phyloP scores from a whole-genome alignment of 2,888 invertebrate genomes.

The Drosophila heteroneura region DNA sequence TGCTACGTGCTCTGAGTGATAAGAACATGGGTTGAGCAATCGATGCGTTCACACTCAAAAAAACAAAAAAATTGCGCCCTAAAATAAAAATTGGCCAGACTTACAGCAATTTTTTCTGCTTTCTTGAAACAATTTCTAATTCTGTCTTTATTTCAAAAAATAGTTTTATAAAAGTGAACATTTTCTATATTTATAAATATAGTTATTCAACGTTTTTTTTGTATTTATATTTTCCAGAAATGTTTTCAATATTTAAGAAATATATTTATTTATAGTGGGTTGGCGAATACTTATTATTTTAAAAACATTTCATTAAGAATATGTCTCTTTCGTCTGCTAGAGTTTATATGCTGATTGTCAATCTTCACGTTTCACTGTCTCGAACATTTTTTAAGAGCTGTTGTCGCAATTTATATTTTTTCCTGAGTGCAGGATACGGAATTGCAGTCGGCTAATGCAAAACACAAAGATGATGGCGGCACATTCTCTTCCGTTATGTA shows the following conservation, averaged over 20 bases:
- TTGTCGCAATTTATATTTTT: background rate
- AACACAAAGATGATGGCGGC: constrained; percentile 24
- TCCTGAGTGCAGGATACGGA: constrained; percentile 24
- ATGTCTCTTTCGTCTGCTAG: background rate
- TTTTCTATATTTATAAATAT: background rate
- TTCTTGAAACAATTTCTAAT: background rate
- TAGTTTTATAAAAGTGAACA: background rate
- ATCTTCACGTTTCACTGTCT: background rate
- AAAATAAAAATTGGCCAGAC: background rate
- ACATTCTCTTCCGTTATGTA: constrained; percentile 27
- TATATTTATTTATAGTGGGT: background rate
- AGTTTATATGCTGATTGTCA: background rate
- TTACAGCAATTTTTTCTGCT: background rate
- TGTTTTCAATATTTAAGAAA: background rate
- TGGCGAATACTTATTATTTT: background rate
- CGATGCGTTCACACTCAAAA: background rate
- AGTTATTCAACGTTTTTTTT: background rate
- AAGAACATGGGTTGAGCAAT: constrained; percentile 8
- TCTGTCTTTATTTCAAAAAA: background rate
- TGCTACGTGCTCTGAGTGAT: constrained; percentile 51
- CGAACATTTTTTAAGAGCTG: background rate
- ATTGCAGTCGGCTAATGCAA: constrained; percentile 48
- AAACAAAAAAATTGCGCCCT: rapidly evolving
- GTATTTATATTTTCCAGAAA: background rate
- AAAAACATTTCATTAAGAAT: background rate